Conservation (phyloP, 2,113 vertebrate genomes). For the Toxotes jaculatrix region DNA sequence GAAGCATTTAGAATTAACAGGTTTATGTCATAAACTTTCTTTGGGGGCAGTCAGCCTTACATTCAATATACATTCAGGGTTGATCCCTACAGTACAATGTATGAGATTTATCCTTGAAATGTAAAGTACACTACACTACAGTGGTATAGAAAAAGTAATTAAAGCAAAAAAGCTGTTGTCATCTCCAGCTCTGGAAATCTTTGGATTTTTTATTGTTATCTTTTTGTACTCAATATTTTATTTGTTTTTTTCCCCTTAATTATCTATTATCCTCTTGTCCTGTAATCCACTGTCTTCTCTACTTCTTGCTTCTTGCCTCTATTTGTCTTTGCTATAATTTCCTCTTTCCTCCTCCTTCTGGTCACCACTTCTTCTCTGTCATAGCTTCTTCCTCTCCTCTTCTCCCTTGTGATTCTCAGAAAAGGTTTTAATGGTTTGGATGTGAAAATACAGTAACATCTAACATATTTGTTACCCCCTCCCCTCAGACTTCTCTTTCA, state of each 20-base stretch:
- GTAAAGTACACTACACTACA: neutral
- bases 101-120: neutral
- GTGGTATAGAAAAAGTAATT: neutral
- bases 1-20: neutral
- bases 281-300: neutral
- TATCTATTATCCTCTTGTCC: neutral
- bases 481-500: neutral
- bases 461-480: neutral
- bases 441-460: neutral
- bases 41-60: too few species aligned
- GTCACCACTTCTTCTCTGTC: neutral
- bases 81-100: neutral
- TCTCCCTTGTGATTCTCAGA: too few species aligned
- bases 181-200: neutral
- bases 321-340: neutral
- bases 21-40: neutral
- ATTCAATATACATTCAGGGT: neutral
- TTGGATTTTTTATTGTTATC: too few species aligned
- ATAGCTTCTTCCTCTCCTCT: neutral
- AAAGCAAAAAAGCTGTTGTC: neutral
- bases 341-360: neutral
- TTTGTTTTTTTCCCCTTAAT: neutral
- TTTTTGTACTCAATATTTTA: neutral
- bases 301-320: neutral
- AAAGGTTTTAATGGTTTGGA: neutral